Conservation (phyloP, 2,113 vertebrate species). For the Romanogobio albipinnatus region DNA sequence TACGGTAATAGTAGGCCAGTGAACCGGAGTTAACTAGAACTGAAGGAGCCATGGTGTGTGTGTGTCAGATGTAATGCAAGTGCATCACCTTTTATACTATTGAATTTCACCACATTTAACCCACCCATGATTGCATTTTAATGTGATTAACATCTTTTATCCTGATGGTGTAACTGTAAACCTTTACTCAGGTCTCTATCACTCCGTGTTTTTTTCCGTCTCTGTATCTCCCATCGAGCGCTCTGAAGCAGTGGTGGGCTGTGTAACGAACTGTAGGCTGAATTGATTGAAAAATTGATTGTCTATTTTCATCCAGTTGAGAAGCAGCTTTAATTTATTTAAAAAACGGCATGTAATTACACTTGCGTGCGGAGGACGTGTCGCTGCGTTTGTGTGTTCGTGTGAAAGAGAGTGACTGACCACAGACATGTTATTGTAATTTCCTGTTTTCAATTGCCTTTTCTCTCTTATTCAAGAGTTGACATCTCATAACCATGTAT, state of each 20-base stretch:
- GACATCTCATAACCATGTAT: neutral
- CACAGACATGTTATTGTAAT: neutral
- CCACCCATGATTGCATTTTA: slow-evolving; percentile 29
- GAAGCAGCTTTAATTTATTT: slow-evolving; percentile 55
- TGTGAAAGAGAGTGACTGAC: slow-evolving; percentile 27
- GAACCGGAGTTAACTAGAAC: slow-evolving; percentile 20
- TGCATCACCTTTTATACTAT: slow-evolving; percentile 19
- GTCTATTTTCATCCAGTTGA: slow-evolving; percentile 47
- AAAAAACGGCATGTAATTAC: slow-evolving; percentile 54
- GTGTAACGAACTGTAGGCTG: slow-evolving; percentile 31
- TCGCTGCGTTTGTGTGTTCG: neutral
- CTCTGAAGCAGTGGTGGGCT: neutral
- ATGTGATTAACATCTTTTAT: slow-evolving; percentile 32
- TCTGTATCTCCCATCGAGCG: neutral
- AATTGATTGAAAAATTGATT: slow-evolving; percentile 58
- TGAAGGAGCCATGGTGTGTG: neutral
- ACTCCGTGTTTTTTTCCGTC: neutral
- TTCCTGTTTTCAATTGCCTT: slow-evolving; percentile 24
- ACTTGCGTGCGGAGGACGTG: slow-evolving; percentile 18
- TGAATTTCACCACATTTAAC: slow-evolving; percentile 18
- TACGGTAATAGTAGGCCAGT: slow-evolving; percentile 31
- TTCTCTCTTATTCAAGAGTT: neutral
- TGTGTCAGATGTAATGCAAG: slow-evolving; percentile 1
- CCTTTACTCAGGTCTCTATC: slow-evolving; percentile 3
- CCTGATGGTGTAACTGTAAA: neutral